These are phyloP conservation scores for Baccha elongata DNA, from an alignment of 2,888 invertebrate genomes.

Conservation along the genomic window DNA sequence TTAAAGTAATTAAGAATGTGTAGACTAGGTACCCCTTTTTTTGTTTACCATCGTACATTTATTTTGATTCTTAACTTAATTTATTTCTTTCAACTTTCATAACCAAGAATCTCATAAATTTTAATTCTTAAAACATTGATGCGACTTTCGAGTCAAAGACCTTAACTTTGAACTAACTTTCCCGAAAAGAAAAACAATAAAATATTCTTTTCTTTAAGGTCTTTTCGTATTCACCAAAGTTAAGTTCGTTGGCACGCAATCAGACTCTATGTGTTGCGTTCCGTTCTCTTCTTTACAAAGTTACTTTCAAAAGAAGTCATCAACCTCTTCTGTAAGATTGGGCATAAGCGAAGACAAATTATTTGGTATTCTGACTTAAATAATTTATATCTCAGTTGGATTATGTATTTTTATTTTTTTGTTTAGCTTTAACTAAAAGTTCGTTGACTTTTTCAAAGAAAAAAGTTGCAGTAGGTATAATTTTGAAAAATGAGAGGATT, in stretches of 20 bases:
- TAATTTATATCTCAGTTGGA: conserved; percentile 55
- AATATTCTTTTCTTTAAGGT: conserved; percentile 10
- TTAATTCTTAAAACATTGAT: conserved; percentile 48
- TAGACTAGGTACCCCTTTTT: too few species aligned
- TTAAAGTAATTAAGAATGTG: too few species aligned
- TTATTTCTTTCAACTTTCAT: conserved; percentile 13
- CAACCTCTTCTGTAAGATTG: conserved; percentile 61
- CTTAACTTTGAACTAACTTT: conserved; percentile 50
- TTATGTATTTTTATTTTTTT: neutral
- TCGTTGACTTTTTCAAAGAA: neutral
- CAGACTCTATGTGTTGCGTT: conserved; percentile 14
- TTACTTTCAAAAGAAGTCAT: conserved; percentile 54
- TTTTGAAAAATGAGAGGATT: neutral
- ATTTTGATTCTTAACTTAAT: neutral
- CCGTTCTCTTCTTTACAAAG: neutral
- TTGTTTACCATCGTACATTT: too few species aligned
- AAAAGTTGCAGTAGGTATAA: neutral
- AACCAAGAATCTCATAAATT: conserved; percentile 3
- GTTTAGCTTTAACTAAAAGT: neutral
- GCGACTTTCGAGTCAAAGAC: conserved; percentile 65
- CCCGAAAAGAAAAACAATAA: conserved; percentile 55
- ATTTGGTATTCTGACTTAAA: conserved; percentile 51
- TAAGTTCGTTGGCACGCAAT: conserved; percentile 57
- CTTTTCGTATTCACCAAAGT: conserved; percentile 36
- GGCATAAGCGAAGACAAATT: conserved; percentile 46